Conservation (phyloP, 2,888 invertebrate species). For the Sphaeridia pumilis region DNA sequence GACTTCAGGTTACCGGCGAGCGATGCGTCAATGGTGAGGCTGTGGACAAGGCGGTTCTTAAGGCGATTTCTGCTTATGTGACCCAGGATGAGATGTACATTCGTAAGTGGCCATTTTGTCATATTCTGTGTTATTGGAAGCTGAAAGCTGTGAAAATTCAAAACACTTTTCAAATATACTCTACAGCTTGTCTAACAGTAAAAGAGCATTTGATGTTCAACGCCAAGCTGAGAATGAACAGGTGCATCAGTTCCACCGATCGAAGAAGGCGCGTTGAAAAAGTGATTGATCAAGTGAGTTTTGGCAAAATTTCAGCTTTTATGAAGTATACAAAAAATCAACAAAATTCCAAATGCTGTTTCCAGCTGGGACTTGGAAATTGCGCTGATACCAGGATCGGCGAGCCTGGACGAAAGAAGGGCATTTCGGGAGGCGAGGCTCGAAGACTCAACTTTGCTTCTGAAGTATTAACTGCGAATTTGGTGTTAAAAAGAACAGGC, state of each 20-base stretch:
- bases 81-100: constrained; percentile 65
- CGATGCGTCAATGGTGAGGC: constrained; percentile 64
- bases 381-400: constrained; percentile 87
- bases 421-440: constrained; percentile 92
- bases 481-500: background rate
- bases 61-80: constrained; percentile 74
- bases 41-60: constrained; percentile 51
- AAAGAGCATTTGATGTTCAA: constrained; percentile 79
- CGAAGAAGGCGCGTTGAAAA: constrained; percentile 69
- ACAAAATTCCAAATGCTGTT: background rate
- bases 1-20: constrained; percentile 51
- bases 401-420: constrained; percentile 70
- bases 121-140: constrained; percentile 15
- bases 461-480: no score
- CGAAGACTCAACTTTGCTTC: constrained; percentile 90
- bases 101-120: background rate
- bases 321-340: background rate
- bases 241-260: constrained; percentile 56
- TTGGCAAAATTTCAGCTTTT: no score
- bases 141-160: background rate
- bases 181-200: constrained; percentile 80
- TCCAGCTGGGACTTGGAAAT: constrained; percentile 67
- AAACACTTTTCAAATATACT: constrained; percentile 45
- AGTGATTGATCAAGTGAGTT: constrained; percentile 59
- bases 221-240: constrained; percentile 77